Evolutionary conservation across 37 sponge, comb jelly and placozoan genomes (phyloP).

Genomic region (Mnemiopsis leidyi): DNA sequence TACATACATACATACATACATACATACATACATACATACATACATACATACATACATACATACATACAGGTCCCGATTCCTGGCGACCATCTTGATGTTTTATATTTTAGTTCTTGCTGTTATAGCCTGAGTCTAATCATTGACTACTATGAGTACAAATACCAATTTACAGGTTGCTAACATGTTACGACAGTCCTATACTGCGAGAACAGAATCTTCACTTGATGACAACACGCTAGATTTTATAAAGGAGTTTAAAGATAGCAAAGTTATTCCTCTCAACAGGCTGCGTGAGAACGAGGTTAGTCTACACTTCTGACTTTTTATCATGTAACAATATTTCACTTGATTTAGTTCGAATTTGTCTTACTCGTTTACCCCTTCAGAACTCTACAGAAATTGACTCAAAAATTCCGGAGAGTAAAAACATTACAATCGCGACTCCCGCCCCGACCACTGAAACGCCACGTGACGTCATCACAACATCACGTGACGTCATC

Average conservation of each 20-base stretch:
- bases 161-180: constrained; percentile 47
- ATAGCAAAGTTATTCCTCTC: constrained; percentile 19
- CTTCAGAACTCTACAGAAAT: background rate
- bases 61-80: too few relatives aligned
- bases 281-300: background rate
- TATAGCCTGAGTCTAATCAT: too few relatives aligned
- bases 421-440: background rate
- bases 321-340: too few relatives aligned
- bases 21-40: too few relatives aligned
- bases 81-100: too few relatives aligned
- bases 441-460: background rate
- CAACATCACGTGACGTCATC: background rate
- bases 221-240: background rate
- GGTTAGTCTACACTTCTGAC: too few relatives aligned
- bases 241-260: constrained; percentile 37
- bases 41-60: too few relatives aligned
- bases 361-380: too few relatives aligned
- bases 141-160: too few relatives aligned
- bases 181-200: constrained; percentile 42
- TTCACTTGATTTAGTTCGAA: too few relatives aligned
- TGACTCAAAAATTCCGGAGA: background rate
- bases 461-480: background rate
- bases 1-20: too few relatives aligned
- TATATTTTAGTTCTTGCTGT: too few relatives aligned
- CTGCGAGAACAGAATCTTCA: background rate